A percentile compares a stretch with the other conserved stretches of the same genome.
Conservation (phyloP, 2,797 vertebrate genomes). For the Gadopsis bispinosus region DNA sequence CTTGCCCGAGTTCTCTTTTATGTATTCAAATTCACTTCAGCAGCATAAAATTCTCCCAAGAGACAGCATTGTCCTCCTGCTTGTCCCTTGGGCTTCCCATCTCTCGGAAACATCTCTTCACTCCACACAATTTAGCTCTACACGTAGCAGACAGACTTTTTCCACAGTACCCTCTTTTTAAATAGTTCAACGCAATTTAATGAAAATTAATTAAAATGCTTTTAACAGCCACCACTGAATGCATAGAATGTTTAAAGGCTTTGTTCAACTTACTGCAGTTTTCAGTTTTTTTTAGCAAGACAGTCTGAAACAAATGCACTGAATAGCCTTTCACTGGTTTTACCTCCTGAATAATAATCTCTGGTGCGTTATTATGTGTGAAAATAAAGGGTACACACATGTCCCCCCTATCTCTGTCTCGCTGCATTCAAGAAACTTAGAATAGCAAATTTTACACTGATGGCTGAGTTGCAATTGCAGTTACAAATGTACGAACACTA, state of each 20-base stretch:
- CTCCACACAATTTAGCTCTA: conserved; percentile 77
- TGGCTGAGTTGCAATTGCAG: conserved; percentile 81
- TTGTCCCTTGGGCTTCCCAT: conserved; percentile 86
- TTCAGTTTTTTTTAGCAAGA: conserved; percentile 50
- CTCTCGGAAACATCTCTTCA: conserved; percentile 82
- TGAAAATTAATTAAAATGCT: conserved; percentile 84
- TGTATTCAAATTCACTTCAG: conserved; percentile 88
- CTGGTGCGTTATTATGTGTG: conserved; percentile 82
- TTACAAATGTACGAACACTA: conserved; percentile 80
- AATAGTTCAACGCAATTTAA: conserved; percentile 80
- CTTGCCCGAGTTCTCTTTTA: conserved; percentile 82
- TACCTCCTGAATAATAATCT: conserved; percentile 82
- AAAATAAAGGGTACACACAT: conserved; percentile 81
- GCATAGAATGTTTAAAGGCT: conserved; percentile 77
- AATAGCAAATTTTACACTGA: conserved; percentile 79
- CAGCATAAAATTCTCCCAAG: conserved; percentile 87
- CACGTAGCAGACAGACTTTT: conserved; percentile 72
- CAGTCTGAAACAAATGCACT: conserved; percentile 77
- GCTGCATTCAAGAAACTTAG: conserved; percentile 73
- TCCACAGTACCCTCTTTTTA: conserved; percentile 65
- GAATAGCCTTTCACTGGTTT: conserved; percentile 82
- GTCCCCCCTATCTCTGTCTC: conserved; percentile 58
- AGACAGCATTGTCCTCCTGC: conserved; percentile 85
- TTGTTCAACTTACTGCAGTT: conserved; percentile 75
- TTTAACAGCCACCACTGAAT: conserved; percentile 76